Evolutionary conservation across 30 jellyfish, hydroid and myxozoan genomes (phyloP).

Genomic region (Catostylus mosaicus): DNA sequence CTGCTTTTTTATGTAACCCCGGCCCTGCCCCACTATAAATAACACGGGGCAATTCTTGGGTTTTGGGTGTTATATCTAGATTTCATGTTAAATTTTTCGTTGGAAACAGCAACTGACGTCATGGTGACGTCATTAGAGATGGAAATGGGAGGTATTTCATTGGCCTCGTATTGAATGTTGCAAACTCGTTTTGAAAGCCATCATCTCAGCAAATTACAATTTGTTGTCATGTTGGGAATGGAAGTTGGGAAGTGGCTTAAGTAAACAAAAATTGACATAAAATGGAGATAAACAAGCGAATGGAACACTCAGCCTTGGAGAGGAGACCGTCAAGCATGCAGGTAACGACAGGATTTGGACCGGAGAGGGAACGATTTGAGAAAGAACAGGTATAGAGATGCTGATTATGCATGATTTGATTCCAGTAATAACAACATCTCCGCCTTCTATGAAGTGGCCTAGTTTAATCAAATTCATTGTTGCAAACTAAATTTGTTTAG

Average conservation of each 20-base stretch:
- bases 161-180: background rate
- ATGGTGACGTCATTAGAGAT: background rate
- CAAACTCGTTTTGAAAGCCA: constrained; percentile 13
- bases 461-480: too few relatives aligned
- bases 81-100: too few relatives aligned
- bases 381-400: constrained; percentile 71
- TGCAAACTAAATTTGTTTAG: too few relatives aligned
- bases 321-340: constrained; percentile 72
- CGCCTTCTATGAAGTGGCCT: background rate
- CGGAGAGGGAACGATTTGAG: constrained; percentile 78
- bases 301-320: constrained; percentile 65
- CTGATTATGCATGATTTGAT: too few relatives aligned
- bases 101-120: too few relatives aligned
- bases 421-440: background rate
- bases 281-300: constrained; percentile 66
- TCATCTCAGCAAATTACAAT: background rate
- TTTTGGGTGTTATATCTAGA: too few relatives aligned
- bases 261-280: constrained; percentile 1
- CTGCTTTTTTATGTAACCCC: too few relatives aligned
- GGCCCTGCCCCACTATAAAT: too few relatives aligned
- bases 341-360: constrained; percentile 79
- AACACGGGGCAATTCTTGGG: too few relatives aligned
- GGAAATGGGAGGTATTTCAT: too few relatives aligned
- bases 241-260: constrained; percentile 21
- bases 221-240: constrained; percentile 39